These are phyloP conservation scores for Neolamprologus brichardi DNA, from an alignment of 2,113 vertebrate species.

Conservation along the genomic window DNA sequence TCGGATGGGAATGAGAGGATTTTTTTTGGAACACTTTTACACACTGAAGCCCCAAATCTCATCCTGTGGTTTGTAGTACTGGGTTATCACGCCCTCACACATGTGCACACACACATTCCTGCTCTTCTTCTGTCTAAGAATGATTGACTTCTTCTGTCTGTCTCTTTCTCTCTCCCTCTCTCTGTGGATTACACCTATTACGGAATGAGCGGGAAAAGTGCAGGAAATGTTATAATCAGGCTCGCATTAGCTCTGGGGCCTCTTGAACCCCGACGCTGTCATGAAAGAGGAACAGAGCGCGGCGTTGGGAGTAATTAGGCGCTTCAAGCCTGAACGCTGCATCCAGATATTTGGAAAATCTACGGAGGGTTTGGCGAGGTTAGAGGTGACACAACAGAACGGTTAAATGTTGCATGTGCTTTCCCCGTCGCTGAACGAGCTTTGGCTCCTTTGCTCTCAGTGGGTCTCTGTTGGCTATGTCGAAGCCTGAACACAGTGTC, in stretches of 20 bases:
- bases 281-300: conserved; percentile 11
- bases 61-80: conserved; percentile 31
- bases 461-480: background rate
- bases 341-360: conserved; percentile 16
- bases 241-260: conserved; percentile 15
- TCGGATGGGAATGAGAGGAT: conserved; percentile 21
- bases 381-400: conserved; percentile 15
- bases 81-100: conserved; percentile 33
- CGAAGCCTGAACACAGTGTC: background rate
- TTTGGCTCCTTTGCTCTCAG: background rate
- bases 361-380: background rate
- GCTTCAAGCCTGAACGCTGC: conserved; percentile 10
- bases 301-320: conserved; percentile 50
- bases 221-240: conserved; percentile 64
- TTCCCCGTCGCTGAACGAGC: background rate
- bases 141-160: background rate
- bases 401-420: background rate
- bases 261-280: background rate
- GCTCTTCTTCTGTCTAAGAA: conserved; percentile 11
- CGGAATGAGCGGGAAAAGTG: conserved; percentile 32
- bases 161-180: conserved; percentile 23
- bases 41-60: conserved; percentile 21
- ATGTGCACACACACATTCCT: conserved; percentile 4
- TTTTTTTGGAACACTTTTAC: conserved; percentile 24
- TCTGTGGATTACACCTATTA: conserved; percentile 44